These are phyloP conservation scores for Piaya cayana DNA, from an alignment of 2,113 vertebrate genomes.

Conservation along the genomic window DNA sequence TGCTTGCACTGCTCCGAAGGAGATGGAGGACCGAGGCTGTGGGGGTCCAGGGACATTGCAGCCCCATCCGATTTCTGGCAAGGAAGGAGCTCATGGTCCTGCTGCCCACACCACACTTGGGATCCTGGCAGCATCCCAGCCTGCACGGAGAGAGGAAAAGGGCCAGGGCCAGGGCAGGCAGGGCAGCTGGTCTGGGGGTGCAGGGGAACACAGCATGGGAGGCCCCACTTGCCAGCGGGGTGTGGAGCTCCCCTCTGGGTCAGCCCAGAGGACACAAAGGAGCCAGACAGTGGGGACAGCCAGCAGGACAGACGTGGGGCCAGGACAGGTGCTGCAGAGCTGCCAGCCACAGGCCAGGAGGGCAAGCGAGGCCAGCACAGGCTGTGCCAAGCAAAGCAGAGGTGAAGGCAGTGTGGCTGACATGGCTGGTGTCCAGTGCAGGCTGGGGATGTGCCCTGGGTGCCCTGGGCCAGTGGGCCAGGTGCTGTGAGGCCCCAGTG, in stretches of 20 bases:
- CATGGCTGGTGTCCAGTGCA: rapidly evolving
- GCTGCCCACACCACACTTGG: rapidly evolving
- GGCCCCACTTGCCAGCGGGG: rapidly evolving
- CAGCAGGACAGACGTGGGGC: not conserved
- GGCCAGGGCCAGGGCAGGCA: not conserved
- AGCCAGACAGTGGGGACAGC: not conserved
- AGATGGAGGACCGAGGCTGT: rapidly evolving
- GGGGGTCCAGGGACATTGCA: not conserved
- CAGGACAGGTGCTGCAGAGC: not conserved
- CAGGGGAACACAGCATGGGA: too few relatives aligned
- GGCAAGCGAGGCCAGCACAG: not conserved
- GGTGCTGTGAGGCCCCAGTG: rapidly evolving
- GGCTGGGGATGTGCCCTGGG: not conserved
- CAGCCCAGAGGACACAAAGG: not conserved
- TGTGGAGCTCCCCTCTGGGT: not conserved
- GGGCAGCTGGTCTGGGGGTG: too few relatives aligned
- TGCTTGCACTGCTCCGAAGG: not conserved
- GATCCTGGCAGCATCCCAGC: not conserved
- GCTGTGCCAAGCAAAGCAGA: not conserved
- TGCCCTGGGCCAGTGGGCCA: not conserved
- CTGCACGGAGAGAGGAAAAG: not conserved
- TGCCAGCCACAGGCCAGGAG: rapidly evolving
- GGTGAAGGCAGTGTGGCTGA: rapidly evolving
- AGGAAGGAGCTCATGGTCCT: not conserved
- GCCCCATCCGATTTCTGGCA: rapidly evolving